phyloP scores from a whole-genome alignment of 2,113 vertebrate genomes.

The mouse (Mus musculus) region DNA sequence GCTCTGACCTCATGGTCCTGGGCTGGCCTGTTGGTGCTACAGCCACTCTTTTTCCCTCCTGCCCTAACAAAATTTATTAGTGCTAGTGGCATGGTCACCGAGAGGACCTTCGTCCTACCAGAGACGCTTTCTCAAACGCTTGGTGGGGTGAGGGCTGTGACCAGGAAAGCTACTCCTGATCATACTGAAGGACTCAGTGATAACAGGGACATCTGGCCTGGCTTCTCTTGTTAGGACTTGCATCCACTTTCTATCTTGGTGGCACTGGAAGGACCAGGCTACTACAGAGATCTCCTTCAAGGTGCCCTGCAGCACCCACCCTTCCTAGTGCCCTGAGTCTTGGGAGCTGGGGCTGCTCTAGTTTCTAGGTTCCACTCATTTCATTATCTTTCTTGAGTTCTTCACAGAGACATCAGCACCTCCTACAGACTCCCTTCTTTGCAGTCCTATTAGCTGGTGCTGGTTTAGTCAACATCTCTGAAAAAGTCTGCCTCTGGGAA shows the following conservation, averaged over 20 bases:
- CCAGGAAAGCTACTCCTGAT: background rate
- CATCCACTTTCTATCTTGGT: background rate
- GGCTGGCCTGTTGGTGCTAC: background rate
- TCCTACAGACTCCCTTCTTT: background rate
- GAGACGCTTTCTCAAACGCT: background rate
- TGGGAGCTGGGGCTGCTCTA: background rate
- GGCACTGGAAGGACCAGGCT: no score
- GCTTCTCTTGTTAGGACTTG: background rate
- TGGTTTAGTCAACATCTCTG: background rate
- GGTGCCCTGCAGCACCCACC: background rate
- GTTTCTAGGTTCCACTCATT: background rate
- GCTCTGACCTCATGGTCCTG: background rate
- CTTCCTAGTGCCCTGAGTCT: background rate
- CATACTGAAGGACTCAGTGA: background rate
- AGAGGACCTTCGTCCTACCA: background rate
- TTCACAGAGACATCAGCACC: background rate
- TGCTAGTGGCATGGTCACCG: background rate
- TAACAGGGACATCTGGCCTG: background rate
- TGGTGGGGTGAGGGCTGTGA: background rate
- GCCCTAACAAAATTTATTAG: background rate
- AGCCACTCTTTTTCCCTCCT: background rate
- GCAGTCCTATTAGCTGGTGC: background rate
- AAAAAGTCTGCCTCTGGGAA: background rate
- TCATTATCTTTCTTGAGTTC: background rate
- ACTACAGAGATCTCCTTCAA: background rate